A percentile compares a stretch with the other conserved stretches of the same genome.
These are phyloP conservation scores for Leptopilina drosophilae DNA, from an alignment of 2,888 invertebrate genomes.

Conservation along the genomic window DNA sequence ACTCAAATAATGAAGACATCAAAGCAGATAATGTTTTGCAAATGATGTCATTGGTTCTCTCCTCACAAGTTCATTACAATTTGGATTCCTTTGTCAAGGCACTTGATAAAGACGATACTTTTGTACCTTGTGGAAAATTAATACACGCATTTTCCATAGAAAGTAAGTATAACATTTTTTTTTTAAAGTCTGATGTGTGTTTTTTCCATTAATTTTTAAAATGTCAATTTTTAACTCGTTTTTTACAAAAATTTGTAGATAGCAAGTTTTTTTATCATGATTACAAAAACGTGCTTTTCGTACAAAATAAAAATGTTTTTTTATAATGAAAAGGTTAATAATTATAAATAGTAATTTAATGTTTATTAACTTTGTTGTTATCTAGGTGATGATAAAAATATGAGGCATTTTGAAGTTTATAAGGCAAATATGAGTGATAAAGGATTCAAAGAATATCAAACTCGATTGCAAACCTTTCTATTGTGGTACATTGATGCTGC, in stretches of 20 bases:
- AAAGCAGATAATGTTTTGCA: conserved; percentile 87
- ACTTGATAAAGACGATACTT: conserved; percentile 85
- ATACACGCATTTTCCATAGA: conserved; percentile 80
- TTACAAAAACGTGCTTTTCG: no score
- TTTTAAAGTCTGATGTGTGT: no score
- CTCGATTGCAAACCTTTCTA: conserved; percentile 92
- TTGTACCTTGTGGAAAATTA: conserved; percentile 87
- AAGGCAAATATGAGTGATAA: conserved; percentile 84
- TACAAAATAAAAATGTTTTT: no score
- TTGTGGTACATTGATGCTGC: conserved; percentile 98
- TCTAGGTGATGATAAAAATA: conserved; percentile 67
- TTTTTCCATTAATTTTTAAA: no score
- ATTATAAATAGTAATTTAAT: no score
- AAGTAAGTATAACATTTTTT: conserved; percentile 64
- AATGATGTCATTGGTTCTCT: conserved; percentile 83
- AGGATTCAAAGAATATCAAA: conserved; percentile 88
- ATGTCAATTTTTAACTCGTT: no score
- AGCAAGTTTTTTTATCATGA: no score
- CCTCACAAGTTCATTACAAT: conserved; percentile 84
- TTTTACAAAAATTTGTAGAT: no score
- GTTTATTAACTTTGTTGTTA: conserved; percentile 7
- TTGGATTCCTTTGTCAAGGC: conserved; percentile 85
- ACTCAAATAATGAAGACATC: conserved; percentile 79
- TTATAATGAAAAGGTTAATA: no score
- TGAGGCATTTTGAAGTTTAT: conserved; percentile 87